These are phyloP conservation scores for Nannobrachium achirus DNA, from an alignment of 2,113 vertebrate genomes.

Conservation along the genomic window DNA sequence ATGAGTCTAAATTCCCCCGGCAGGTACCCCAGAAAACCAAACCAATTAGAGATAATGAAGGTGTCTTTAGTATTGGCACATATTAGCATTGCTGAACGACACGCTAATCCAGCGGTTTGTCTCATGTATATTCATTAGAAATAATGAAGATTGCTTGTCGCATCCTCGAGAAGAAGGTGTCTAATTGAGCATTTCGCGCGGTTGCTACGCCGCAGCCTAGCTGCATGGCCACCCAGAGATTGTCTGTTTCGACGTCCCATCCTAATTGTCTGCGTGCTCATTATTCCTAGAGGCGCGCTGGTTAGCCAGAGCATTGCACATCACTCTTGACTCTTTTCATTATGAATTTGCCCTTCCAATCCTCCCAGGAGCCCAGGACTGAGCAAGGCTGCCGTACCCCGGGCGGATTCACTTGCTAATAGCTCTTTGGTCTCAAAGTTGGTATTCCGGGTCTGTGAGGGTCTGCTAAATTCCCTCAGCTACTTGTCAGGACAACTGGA, in stretches of 20 bases:
- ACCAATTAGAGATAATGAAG: slow-evolving; percentile 51
- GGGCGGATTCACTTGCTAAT: slow-evolving; percentile 23
- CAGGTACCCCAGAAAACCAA: slow-evolving; percentile 26
- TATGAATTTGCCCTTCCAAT: neutral
- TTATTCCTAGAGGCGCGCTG: slow-evolving; percentile 49
- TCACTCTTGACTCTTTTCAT: slow-evolving; percentile 32
- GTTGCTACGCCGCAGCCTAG: slow-evolving; percentile 25
- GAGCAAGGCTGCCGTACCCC: slow-evolving; percentile 16
- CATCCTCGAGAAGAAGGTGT: slow-evolving; percentile 45
- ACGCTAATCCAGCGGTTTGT: slow-evolving; percentile 40
- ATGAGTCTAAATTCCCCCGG: neutral
- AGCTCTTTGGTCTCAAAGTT: slow-evolving; percentile 7
- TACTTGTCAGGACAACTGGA: neutral
- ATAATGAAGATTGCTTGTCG: slow-evolving; percentile 59
- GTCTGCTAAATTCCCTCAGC: slow-evolving; percentile 9
- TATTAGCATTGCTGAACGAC: slow-evolving; percentile 40
- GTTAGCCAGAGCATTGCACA: slow-evolving; percentile 41
- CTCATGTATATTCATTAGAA: slow-evolving; percentile 59
- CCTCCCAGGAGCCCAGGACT: slow-evolving; percentile 15
- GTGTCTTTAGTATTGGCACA: slow-evolving; percentile 44
- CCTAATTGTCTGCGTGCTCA: slow-evolving; percentile 53
- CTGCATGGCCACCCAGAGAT: slow-evolving; percentile 28
- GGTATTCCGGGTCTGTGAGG: neutral
- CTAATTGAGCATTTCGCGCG: slow-evolving; percentile 49
- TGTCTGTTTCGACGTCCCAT: slow-evolving; percentile 39